phyloP scores from a whole-genome alignment of 2,888 invertebrate species.

The Selenia dentaria region DNA sequence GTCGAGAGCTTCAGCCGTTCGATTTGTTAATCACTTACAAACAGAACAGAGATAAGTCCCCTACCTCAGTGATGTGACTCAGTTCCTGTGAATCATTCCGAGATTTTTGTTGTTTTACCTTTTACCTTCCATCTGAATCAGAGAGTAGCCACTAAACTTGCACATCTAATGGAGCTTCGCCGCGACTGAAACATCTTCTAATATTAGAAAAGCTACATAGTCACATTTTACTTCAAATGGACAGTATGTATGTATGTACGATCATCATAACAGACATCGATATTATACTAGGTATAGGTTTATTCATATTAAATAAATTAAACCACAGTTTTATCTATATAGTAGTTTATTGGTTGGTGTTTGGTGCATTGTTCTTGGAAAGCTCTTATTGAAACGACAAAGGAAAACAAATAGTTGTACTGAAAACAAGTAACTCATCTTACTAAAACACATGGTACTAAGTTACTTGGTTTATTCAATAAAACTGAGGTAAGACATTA shows the following conservation, averaged over 20 bases:
- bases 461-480: too few species aligned
- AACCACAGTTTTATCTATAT: too few species aligned
- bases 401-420: slow-evolving; percentile 6
- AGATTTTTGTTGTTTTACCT: slow-evolving; percentile 45
- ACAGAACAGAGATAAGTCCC: slow-evolving; percentile 44
- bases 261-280: too few species aligned
- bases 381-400: background rate
- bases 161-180: slow-evolving; percentile 27
- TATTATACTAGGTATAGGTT: too few species aligned
- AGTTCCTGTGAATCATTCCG: slow-evolving; percentile 43
- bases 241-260: too few species aligned
- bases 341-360: slow-evolving; percentile 14
- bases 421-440: too few species aligned
- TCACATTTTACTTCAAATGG: too few species aligned
- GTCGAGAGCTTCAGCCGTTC: slow-evolving; percentile 37
- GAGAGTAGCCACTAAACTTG: slow-evolving; percentile 29
- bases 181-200: slow-evolving; percentile 31
- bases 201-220: slow-evolving; percentile 29
- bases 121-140: slow-evolving; percentile 51
- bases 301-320: too few species aligned
- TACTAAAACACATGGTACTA: too few species aligned
- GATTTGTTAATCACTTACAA: slow-evolving; percentile 54
- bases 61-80: slow-evolving; percentile 36
- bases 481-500: too few species aligned
- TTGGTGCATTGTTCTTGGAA: slow-evolving; percentile 10